These are phyloP conservation scores for Leptogaster cylindrica DNA, from an alignment of 2,888 invertebrate genomes.

Conservation along the genomic window DNA sequence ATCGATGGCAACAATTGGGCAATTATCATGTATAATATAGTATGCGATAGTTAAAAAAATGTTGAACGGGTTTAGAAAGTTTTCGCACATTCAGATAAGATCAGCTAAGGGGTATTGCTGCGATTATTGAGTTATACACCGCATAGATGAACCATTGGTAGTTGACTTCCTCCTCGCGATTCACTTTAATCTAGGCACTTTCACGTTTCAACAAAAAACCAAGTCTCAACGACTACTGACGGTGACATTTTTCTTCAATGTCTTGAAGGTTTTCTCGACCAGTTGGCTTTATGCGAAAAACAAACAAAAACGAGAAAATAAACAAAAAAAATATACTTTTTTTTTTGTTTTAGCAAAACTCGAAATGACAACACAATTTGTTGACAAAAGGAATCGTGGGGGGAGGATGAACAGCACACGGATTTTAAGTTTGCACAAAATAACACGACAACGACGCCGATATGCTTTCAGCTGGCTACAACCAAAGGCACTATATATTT, in stretches of 20 bases:
- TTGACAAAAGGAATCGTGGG: background rate
- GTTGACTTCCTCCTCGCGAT: slow-evolving; percentile 18
- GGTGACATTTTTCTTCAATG: slow-evolving; percentile 24
- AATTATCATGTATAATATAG: background rate
- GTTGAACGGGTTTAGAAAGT: slow-evolving; percentile 35
- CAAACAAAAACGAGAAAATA: slow-evolving; percentile 11
- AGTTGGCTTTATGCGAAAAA: background rate
- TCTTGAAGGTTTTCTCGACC: slow-evolving; percentile 7
- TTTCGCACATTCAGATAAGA: slow-evolving; percentile 30
- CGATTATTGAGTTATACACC: background rate
- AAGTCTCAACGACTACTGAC: background rate
- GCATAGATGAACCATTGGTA: background rate
- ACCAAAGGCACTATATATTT: background rate
- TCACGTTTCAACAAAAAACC: slow-evolving; percentile 19
- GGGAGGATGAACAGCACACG: background rate
- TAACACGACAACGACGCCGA: slow-evolving; percentile 2
- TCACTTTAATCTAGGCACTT: too few species aligned
- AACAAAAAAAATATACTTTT: slow-evolving; percentile 15
- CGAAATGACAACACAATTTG: slow-evolving; percentile 7
- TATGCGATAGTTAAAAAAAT: slow-evolving; percentile 1
- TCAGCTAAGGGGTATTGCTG: slow-evolving; percentile 11
- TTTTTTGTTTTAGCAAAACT: slow-evolving; percentile 30
- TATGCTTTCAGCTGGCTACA: background rate
- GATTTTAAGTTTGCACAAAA: slow-evolving; percentile 15
- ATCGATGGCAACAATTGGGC: too few species aligned